A percentile compares a stretch with the other conserved stretches of the same genome.
These are phyloP conservation scores for Cichlasoma orientale DNA, from an alignment of 2,797 vertebrate species.

Conservation along the genomic window DNA sequence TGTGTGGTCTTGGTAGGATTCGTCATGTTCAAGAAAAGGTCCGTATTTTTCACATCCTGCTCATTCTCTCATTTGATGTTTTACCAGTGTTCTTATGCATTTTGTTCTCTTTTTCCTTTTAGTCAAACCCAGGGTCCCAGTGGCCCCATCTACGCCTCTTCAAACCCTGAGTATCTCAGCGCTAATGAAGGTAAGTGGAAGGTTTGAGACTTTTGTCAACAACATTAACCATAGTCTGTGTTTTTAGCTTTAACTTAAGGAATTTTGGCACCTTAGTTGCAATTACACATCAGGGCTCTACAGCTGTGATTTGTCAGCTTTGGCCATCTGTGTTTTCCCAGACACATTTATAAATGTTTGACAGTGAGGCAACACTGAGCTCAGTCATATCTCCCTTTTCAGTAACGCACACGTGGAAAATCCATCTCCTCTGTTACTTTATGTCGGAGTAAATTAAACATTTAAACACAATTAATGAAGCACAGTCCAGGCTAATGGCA, in stretches of 20 bases:
- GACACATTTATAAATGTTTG: too few species aligned
- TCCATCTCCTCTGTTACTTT: too few species aligned
- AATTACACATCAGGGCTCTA: not conserved
- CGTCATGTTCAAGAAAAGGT: constrained; percentile 92
- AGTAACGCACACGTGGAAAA: too few species aligned
- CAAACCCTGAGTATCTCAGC: constrained; percentile 95
- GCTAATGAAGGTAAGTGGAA: constrained; percentile 89
- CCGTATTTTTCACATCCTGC: constrained; percentile 13
- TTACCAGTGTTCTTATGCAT: not conserved
- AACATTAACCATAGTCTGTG: not conserved
- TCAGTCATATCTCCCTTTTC: too few species aligned
- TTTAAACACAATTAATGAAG: too few species aligned
- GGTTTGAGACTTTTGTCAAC: not conserved
- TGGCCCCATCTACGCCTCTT: constrained; percentile 92
- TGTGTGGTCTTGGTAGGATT: constrained; percentile 82
- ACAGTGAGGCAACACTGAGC: too few species aligned
- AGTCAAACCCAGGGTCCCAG: constrained; percentile 93
- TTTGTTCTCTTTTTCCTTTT: not conserved
- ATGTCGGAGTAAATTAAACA: too few species aligned
- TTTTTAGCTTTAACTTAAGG: not conserved
- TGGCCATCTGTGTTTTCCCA: not conserved
- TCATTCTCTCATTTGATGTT: not conserved
- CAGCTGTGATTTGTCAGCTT: not conserved
- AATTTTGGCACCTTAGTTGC: not conserved
- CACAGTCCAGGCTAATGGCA: too few species aligned